These are phyloP conservation scores for Montipora cactus DNA, from an alignment of 64 coral and sea anemone genomes.

Conservation along the genomic window DNA sequence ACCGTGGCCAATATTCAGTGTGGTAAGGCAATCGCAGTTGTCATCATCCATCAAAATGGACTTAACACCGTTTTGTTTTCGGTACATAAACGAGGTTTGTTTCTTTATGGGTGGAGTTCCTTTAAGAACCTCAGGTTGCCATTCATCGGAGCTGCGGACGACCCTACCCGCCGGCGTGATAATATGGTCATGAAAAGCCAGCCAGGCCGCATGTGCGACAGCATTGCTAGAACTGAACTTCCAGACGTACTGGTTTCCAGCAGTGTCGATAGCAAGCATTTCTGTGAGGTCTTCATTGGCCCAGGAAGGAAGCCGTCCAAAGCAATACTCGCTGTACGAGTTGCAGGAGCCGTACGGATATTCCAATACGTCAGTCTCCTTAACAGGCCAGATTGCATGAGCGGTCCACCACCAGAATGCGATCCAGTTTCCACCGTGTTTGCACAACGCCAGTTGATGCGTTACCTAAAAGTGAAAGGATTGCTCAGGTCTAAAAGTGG, in stretches of 20 bases:
- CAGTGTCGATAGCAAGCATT: conserved; percentile 74
- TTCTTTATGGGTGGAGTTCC: conserved; percentile 54
- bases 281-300: conserved; percentile 67
- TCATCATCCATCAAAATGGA: conserved; percentile 77
- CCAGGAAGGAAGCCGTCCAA: conserved; percentile 81
- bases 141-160: conserved; percentile 19
- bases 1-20: conserved; percentile 70
- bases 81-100: conserved; percentile 80
- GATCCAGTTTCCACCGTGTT: conserved; percentile 77
- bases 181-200: conserved; percentile 73
- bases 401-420: conserved; percentile 85
- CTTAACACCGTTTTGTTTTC: conserved; percentile 62
- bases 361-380: conserved; percentile 55
- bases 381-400: conserved; percentile 44
- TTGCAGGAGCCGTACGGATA: conserved; percentile 57
- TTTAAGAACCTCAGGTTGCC: conserved; percentile 68
- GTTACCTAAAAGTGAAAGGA: background rate
- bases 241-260: conserved; percentile 71
- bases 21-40: conserved; percentile 67
- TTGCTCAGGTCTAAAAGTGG: background rate
- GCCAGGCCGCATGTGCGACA: conserved; percentile 76
- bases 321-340: conserved; percentile 62
- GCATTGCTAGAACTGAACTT: conserved; percentile 59
- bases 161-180: conserved; percentile 27
- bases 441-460: conserved; percentile 18